phyloP scores from a whole-genome alignment of 1,140 invertebrate genomes.

The Coenobita brevimanus region DNA sequence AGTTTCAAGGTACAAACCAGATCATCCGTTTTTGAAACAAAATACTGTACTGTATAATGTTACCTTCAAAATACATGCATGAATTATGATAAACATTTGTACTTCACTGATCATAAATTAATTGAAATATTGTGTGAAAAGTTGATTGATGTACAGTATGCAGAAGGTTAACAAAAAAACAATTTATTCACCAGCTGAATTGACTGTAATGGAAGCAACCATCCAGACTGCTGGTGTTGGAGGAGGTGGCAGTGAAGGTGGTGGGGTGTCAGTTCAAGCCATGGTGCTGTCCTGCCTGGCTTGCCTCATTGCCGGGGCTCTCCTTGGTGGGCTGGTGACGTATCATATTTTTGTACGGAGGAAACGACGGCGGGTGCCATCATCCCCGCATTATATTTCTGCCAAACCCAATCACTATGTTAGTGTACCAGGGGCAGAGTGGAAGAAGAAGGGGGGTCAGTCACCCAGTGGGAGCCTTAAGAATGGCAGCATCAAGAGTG shows the following conservation, averaged over 20 bases:
- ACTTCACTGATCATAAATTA: too few species aligned
- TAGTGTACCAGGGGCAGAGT: slow-evolving; percentile 73
- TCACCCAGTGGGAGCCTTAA: slow-evolving; percentile 52
- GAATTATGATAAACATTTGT: too few species aligned
- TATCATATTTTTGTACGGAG: slow-evolving; percentile 75
- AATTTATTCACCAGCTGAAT: slow-evolving; percentile 21
- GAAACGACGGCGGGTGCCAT: slow-evolving; percentile 76
- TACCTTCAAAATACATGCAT: too few species aligned
- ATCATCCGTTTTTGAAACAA: too few species aligned
- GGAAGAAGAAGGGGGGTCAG: slow-evolving; percentile 65
- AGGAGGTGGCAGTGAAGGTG: slow-evolving; percentile 18
- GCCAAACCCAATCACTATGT: slow-evolving; percentile 69
- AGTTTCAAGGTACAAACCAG: too few species aligned
- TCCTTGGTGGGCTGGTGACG: slow-evolving; percentile 73
- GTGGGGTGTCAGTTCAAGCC: slow-evolving; percentile 74
- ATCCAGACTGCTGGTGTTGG: slow-evolving; percentile 19
- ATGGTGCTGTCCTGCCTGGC: slow-evolving; percentile 76
- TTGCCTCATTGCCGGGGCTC: slow-evolving; percentile 75
- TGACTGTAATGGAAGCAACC: slow-evolving; percentile 27
- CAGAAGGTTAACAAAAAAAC: slow-evolving; percentile 14
- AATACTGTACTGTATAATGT: too few species aligned
- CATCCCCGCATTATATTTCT: slow-evolving; percentile 81
- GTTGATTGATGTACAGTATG: too few species aligned
- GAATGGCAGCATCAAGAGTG: slow-evolving; percentile 67
- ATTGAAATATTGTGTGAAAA: too few species aligned